Evolutionary conservation across 1,140 invertebrate genomes (phyloP).

Genomic region (Vanessa atalanta): DNA sequence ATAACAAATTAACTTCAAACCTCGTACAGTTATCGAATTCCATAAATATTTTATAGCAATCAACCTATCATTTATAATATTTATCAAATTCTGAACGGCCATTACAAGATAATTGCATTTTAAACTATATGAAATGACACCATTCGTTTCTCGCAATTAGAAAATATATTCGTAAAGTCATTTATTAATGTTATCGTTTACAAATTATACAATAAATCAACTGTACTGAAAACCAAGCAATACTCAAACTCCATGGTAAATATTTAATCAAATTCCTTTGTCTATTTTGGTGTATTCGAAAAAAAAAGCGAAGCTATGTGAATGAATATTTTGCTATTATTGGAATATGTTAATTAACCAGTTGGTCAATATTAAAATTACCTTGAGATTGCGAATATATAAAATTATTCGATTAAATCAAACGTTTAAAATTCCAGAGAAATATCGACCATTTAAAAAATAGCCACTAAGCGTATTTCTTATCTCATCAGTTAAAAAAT

Average conservation of each 20-base stretch:
- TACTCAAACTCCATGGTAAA: no score
- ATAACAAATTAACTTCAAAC: constrained; percentile 27
- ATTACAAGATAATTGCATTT: constrained; percentile 56
- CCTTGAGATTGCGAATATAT: constrained; percentile 1
- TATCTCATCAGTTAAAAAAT: constrained; percentile 14
- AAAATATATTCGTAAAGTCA: constrained; percentile 17
- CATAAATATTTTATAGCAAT: constrained; percentile 66
- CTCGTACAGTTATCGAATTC: constrained; percentile 32
- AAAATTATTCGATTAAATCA: constrained; percentile 15
- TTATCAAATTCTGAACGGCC: constrained; percentile 41
- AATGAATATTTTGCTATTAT: constrained; percentile 18
- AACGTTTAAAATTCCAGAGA: constrained; percentile 19
- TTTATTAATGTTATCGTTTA: constrained; percentile 6
- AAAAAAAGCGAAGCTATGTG: not conserved
- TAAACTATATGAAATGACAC: constrained; percentile 58
- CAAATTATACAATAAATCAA: constrained; percentile 4
- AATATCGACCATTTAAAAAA: not conserved
- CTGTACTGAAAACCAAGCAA: not conserved
- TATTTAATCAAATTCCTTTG: not conserved
- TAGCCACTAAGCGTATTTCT: not conserved
- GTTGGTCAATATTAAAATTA: constrained; percentile 18
- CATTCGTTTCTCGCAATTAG: constrained; percentile 42
- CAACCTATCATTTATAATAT: constrained; percentile 54
- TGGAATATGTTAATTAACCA: constrained; percentile 14
- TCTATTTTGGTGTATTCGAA: not conserved